phyloP scores from a whole-genome alignment of 2,888 invertebrate genomes.

The Agrilus biguttatus region DNA sequence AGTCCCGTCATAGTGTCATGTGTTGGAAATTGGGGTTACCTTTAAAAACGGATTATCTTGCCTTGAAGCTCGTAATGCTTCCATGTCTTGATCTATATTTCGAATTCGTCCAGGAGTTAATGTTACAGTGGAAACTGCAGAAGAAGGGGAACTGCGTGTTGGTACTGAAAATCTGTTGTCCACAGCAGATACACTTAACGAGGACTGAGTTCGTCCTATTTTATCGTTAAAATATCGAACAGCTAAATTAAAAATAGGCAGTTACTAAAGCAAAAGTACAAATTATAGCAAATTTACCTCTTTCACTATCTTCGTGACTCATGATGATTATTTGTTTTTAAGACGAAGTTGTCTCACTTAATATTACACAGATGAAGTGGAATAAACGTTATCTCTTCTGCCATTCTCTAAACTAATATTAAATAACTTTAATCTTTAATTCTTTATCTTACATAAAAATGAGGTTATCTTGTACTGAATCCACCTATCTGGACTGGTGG shows the following conservation, averaged over 20 bases:
- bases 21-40: conserved; percentile 29
- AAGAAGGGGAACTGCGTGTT: conserved; percentile 31
- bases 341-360: no score
- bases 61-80: conserved; percentile 61
- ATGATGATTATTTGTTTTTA: no score
- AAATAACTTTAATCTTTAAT: no score
- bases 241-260: conserved; percentile 5
- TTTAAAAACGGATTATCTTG: conserved; percentile 76
- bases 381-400: no score
- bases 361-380: no score
- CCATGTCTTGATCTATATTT: conserved; percentile 75
- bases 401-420: no score
- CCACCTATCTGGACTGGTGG: no score
- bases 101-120: conserved; percentile 60
- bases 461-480: no score
- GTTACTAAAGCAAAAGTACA: neutral
- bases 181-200: conserved; percentile 28
- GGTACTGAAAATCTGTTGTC: conserved; percentile 28
- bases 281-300: no score
- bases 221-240: conserved; percentile 13
- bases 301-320: no score
- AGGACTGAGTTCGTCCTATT: conserved; percentile 27
- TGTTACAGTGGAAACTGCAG: conserved; percentile 48
- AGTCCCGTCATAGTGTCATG: neutral
- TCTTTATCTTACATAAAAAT: no score